A percentile compares a stretch with the other conserved stretches of the same genome.
These are phyloP conservation scores for Drosophila trichaetosa DNA, from an alignment of 2,888 invertebrate genomes.

Conservation along the genomic window DNA sequence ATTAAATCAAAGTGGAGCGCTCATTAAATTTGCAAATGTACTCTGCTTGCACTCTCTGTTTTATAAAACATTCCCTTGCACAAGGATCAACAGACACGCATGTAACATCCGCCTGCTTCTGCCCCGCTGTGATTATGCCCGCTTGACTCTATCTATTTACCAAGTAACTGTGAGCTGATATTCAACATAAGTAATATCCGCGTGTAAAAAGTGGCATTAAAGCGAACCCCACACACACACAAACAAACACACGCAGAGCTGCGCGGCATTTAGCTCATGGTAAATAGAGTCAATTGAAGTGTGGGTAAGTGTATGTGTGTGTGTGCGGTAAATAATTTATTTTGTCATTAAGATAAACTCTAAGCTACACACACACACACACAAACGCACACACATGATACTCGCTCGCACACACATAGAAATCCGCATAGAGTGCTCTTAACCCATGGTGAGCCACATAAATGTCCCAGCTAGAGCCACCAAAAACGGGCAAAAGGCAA, in stretches of 20 bases:
- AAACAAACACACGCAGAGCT: conserved; percentile 7
- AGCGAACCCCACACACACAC: conserved; percentile 27
- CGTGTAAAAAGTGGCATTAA: conserved; percentile 67
- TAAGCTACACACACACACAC: conserved; percentile 38
- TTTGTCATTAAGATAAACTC: conserved; percentile 79
- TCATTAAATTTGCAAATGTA: neutral
- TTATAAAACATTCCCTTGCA: neutral
- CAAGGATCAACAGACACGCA: conserved; percentile 24
- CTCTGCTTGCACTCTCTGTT: neutral
- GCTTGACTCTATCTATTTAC: conserved; percentile 7
- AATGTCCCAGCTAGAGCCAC: conserved; percentile 50
- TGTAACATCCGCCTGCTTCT: neutral
- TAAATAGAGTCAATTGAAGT: conserved; percentile 73
- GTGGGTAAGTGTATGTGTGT: conserved; percentile 9
- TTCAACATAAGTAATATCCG: conserved; percentile 55
- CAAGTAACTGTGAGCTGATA: conserved; percentile 41
- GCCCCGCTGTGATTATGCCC: conserved; percentile 9
- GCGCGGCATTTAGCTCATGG: neutral
- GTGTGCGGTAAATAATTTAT: conserved; percentile 75
- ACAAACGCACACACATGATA: conserved; percentile 7
- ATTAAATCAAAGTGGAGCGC: neutral
- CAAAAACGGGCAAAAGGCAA: conserved; percentile 61
- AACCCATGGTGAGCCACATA: conserved; percentile 57
- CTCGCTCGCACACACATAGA: conserved; percentile 2
- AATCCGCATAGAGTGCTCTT: conserved; percentile 24